A percentile compares a stretch with the other conserved stretches of the same genome.
phyloP scores from a whole-genome alignment of 1,140 invertebrate genomes.

The Lysiphlebus fabarum region DNA sequence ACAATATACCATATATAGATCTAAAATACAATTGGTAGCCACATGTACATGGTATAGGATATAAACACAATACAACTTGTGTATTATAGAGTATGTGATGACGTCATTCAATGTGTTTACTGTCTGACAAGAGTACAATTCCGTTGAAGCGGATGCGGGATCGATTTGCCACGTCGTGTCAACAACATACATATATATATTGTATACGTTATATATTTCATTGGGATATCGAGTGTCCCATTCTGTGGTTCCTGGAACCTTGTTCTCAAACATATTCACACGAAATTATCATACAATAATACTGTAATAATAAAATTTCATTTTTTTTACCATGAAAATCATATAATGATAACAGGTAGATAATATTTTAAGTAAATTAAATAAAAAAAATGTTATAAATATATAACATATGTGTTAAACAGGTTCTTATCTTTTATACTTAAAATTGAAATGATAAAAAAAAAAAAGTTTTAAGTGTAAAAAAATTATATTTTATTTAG shows the following conservation, averaged over 20 bases:
- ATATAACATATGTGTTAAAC: too few relatives aligned
- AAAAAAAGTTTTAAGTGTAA: too few relatives aligned
- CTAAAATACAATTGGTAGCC: too few relatives aligned
- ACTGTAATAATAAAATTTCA: too few relatives aligned
- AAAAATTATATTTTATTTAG: too few relatives aligned
- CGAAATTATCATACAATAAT: not conserved
- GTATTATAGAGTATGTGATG: not conserved
- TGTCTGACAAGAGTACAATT: slow-evolving; percentile 20
- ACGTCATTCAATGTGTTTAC: slow-evolving; percentile 3
- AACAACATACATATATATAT: slow-evolving; percentile 16
- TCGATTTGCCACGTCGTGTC: slow-evolving; percentile 24
- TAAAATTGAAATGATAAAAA: too few relatives aligned
- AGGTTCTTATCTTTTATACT: too few relatives aligned
- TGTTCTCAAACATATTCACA: slow-evolving; percentile 15
- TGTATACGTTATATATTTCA: slow-evolving; percentile 18
- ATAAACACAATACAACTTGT: not conserved
- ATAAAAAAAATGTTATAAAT: too few relatives aligned
- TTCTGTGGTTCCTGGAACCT: slow-evolving; percentile 26
- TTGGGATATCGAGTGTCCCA: slow-evolving; percentile 24
- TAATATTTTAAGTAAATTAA: too few relatives aligned
- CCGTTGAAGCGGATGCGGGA: slow-evolving; percentile 20
- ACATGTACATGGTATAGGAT: not conserved
- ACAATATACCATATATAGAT: too few relatives aligned
- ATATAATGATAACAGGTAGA: too few relatives aligned
- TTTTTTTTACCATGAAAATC: too few relatives aligned